These are phyloP conservation scores for Austrofundulus limnaeus DNA, from an alignment of 2,113 vertebrate species.

Conservation along the genomic window DNA sequence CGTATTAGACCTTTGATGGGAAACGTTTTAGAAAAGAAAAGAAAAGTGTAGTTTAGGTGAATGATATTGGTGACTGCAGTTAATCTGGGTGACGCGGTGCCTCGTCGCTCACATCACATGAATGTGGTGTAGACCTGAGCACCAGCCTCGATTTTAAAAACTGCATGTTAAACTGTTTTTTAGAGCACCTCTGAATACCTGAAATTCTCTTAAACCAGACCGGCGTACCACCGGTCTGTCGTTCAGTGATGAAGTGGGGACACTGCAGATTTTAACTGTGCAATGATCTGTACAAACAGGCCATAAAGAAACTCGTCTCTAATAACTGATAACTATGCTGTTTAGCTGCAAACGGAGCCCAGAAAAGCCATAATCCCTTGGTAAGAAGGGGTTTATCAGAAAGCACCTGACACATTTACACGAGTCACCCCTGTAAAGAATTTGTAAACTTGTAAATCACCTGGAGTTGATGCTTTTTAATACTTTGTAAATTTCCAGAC, in stretches of 20 bases:
- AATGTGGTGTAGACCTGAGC: conserved; percentile 12
- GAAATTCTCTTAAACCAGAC: conserved; percentile 5
- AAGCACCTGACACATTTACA: neutral
- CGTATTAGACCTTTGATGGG: conserved; percentile 20
- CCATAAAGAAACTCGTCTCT: neutral
- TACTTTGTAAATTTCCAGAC: conserved; percentile 10
- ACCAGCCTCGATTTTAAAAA: neutral
- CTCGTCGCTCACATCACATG: neutral
- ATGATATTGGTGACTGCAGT: neutral
- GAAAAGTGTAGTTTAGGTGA: conserved; percentile 7
- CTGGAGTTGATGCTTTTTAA: neutral
- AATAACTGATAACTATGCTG: neutral
- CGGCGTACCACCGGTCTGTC: neutral
- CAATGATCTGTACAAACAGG: neutral
- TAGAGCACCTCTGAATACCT: neutral
- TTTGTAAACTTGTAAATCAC: conserved; percentile 1
- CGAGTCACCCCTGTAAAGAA: neutral
- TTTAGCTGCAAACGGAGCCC: conserved; percentile 8
- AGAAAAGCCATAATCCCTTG: conserved; percentile 28
- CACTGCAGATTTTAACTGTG: conserved; percentile 3
- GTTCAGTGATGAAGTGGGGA: neutral
- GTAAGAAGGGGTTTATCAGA: neutral
- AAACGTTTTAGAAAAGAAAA: conserved; percentile 32
- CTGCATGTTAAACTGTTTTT: neutral
- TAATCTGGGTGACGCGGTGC: neutral